A percentile compares a stretch with the other conserved stretches of the same genome.
These are phyloP conservation scores for Acanthoscelides obtectus DNA, from an alignment of 2,888 invertebrate genomes.

Conservation along the genomic window DNA sequence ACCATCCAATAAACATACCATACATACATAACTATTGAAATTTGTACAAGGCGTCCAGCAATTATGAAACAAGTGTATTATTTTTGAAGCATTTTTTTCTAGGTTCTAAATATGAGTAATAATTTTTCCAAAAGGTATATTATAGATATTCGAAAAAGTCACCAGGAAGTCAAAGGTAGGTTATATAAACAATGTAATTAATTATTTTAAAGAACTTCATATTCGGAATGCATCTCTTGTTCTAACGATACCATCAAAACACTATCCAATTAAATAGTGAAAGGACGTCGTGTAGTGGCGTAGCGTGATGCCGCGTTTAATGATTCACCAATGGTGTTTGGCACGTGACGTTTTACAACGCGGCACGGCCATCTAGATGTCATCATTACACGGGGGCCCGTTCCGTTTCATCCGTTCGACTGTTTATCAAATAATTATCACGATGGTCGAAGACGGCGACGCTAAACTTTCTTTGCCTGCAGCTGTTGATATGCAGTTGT, in stretches of 20 bases:
- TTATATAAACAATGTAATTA: no score
- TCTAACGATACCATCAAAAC: neutral
- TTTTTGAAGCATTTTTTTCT: no score
- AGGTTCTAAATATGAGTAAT: no score
- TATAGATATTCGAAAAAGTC: no score
- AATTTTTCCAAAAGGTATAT: no score
- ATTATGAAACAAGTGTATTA: no score
- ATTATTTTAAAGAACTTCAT: no score
- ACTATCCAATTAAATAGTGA: neutral
- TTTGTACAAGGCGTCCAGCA: no score
- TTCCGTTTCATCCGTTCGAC: conserved; percentile 14
- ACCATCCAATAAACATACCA: no score
- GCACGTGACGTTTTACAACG: conserved; percentile 19
- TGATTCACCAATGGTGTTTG: conserved; percentile 20
- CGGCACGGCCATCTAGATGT: conserved; percentile 30
- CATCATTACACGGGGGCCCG: conserved; percentile 33
- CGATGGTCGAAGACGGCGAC: conserved; percentile 24
- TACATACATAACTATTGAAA: no score
- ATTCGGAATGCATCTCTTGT: neutral
- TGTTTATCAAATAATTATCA: conserved; percentile 39
- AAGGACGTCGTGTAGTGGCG: neutral
- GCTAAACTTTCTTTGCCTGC: conserved; percentile 37
- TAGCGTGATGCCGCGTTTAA: conserved; percentile 13
- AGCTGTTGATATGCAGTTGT: conserved; percentile 6
- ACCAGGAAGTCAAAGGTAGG: no score